Evolutionary conservation across 2,888 invertebrate genomes (phyloP), one percentile per base, ranked within the genome.

Genomic region (Aporophyla nigra): DNA sequence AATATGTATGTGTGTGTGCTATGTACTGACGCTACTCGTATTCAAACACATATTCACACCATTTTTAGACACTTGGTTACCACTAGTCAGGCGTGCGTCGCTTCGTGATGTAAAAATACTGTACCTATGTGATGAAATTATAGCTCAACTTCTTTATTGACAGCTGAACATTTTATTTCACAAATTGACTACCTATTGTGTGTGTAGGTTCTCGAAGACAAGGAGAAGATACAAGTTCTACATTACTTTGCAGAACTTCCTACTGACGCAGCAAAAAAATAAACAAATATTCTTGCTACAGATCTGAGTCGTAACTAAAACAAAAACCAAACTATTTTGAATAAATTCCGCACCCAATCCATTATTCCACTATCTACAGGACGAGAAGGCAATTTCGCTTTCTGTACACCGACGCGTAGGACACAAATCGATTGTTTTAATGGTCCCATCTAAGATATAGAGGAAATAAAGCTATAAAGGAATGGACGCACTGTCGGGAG

Each of bases 401-500:
- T 71, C 69, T 56, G 74, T 62, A 78, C 76, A 86, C 59, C 69
- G 70, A 53, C 71, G 63, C 80, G 76, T 74, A 24, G 58, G 46
- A 76, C 74, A 75, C 75, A 58, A 69, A 86, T 87, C 80, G 78
- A 84, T 83, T 87, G 72, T 84, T 78, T 74, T 76, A 88, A 86
- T 86, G 75, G 70, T 72, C 61, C 75, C 80, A 75, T 84, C 79
- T 82, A 82, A 84, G 85, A 80, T 71, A 86, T 79, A 80, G 85
- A 79, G 81, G 85, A 91, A 88, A 89, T 87, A 88, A 85, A 87
- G 85, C 84, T 84, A 82, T 86, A 87, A 86, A 88, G 88, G 86
- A 90, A 88, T 88, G 90, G 90, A 88, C 88, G 85, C 89, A 90
- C 90, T 86, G 91, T 90, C 90, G 90, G 88, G 90, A 91, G 86